Base-by-base conservation (phyloP, 2,113 vertebrate species). In the Cyphomyrus plagiostoma region DNA sequence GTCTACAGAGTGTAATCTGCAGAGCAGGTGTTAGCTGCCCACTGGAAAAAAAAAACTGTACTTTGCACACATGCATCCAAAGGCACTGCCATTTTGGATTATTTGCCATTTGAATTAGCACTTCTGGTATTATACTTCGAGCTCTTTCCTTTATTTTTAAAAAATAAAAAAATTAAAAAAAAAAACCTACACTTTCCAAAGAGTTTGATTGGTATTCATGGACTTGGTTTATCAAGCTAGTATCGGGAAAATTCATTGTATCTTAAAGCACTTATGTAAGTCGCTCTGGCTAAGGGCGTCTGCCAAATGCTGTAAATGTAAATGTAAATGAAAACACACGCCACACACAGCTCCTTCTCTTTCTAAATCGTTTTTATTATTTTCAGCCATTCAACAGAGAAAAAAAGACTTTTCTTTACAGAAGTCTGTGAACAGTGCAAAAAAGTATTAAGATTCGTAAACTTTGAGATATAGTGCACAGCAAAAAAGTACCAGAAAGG, bases 341-440 rank as follows among this genome's bases (percentile, higher is more conserved):
- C 0, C 42, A 70, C 10, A 77, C 0, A 8, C 49, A 88, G 21
- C 45, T 66, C 2, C 21, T 17, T 74, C 50, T 48, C 87, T 80
- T 91, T 91, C 92, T 88, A 92, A 90, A 93, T 93, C 87, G 80
- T 91, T 91, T 92, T 95, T 95, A 93, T 94, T 92, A 74, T 92
- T 92, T 91, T 90, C 90, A 92, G 91, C 94, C 94, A 94, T 93
- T 91, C 94, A 94, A 94, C 93, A 94, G 93, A 92, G 92, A 93
- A 45, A 62, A 56, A n/a, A 92, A 80, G 35, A 80, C 74, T 80
- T 80, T 39, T 19, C 90, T 92, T 90, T 95, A 94, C 92, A 94
- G 95, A 95, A 95, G 93, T 94, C 89, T 88, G 92, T 94, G 93
- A 93, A 77, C 93, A 93, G 94, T 95, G 95, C 92, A 94, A 94